phyloP scores from a whole-genome alignment of 2,797 vertebrate genomes.

The Borostomias antarcticus region DNA sequence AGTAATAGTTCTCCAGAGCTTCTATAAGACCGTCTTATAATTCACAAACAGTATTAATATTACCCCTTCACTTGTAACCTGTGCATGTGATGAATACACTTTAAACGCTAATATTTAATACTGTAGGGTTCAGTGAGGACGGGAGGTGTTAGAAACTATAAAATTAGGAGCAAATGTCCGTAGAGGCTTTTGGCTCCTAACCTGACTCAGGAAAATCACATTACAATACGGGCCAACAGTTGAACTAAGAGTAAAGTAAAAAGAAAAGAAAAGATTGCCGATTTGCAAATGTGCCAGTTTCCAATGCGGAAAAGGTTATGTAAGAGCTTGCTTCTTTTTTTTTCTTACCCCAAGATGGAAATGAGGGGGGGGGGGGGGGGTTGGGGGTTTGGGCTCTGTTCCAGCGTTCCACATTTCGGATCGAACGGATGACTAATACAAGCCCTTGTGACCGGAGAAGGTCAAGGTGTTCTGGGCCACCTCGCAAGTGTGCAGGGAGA shows the following conservation, averaged over 20 bases:
- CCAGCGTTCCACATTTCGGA: slow-evolving; percentile 21
- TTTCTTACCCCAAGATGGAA: slow-evolving; percentile 33
- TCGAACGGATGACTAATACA: not conserved
- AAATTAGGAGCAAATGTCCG: slow-evolving; percentile 55
- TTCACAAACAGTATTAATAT: slow-evolving; percentile 25
- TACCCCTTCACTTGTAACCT: too few species aligned
- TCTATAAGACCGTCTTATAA: not conserved
- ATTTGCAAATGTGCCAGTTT: slow-evolving; percentile 50
- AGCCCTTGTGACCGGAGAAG: not conserved
- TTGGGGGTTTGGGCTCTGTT: slow-evolving; percentile 2
- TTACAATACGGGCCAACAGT: slow-evolving; percentile 21
- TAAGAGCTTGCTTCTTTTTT: slow-evolving; percentile 29
- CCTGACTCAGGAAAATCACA: slow-evolving; percentile 45
- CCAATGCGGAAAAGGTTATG: slow-evolving; percentile 35
- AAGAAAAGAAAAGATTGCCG: slow-evolving; percentile 13
- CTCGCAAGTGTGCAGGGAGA: not conserved
- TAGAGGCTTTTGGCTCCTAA: slow-evolving; percentile 28
- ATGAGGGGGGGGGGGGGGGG: too few species aligned
- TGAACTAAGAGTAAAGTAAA: slow-evolving; percentile 29
- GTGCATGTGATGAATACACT: too few species aligned
- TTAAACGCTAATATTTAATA: too few species aligned
- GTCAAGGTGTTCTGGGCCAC: not conserved
- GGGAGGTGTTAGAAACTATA: slow-evolving; percentile 38
- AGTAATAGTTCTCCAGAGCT: not conserved
- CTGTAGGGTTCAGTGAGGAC: slow-evolving; percentile 30